A percentile compares a stretch with the other conserved stretches of the same genome.
phyloP scores from a whole-genome alignment of 2,113 vertebrate species.

The Paramisgurnus dabryanus region DNA sequence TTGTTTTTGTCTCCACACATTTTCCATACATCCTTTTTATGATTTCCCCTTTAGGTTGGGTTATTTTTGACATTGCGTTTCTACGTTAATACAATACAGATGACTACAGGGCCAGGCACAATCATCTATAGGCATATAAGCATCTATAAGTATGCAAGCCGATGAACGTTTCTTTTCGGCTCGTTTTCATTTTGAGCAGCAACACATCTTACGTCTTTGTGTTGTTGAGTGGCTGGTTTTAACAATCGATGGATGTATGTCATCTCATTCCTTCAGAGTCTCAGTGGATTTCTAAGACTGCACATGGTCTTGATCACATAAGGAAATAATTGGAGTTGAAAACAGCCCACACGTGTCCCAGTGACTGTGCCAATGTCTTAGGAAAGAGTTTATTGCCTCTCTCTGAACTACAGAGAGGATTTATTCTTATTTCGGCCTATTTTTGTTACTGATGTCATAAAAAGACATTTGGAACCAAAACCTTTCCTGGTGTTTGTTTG shows the following conservation, averaged over 20 bases:
- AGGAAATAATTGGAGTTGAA: constrained; percentile 45
- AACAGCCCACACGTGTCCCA: constrained; percentile 50
- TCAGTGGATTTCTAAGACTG: constrained; percentile 28
- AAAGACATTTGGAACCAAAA: background rate
- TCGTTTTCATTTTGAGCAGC: background rate
- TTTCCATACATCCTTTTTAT: constrained; percentile 40
- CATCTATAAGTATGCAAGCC: constrained; percentile 40
- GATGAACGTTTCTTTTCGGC: constrained; percentile 10
- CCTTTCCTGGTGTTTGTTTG: background rate
- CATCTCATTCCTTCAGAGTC: constrained; percentile 16
- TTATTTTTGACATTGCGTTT: constrained; percentile 61
- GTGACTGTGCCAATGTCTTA: constrained; percentile 49
- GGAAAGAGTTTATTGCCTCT: constrained; percentile 40
- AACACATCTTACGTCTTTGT: background rate
- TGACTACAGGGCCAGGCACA: constrained; percentile 55
- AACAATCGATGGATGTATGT: constrained; percentile 36
- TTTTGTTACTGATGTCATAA: constrained; percentile 43
- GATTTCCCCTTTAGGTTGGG: constrained; percentile 54
- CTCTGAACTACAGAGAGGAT: constrained; percentile 39
- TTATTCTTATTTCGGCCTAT: constrained; percentile 27
- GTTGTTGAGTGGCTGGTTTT: background rate
- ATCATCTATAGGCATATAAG: constrained; percentile 57
- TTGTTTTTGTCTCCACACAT: constrained; percentile 36
- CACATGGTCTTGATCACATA: constrained; percentile 51
- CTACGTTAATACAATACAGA: constrained; percentile 64